phyloP scores from a whole-genome alignment of 2,113 vertebrate species.

The Pseudopipra pipra region DNA sequence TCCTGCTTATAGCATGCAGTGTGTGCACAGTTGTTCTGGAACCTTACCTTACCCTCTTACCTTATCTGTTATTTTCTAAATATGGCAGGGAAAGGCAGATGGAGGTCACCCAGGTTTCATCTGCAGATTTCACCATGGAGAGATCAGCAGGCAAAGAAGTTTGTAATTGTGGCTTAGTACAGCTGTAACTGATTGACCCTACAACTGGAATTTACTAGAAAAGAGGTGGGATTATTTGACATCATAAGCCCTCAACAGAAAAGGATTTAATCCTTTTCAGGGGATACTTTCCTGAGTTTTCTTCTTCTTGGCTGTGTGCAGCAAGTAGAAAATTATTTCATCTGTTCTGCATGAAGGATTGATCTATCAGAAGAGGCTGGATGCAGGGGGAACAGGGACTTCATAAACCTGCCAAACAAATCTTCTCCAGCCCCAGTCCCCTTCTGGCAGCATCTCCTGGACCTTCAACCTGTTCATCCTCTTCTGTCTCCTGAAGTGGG shows the following conservation, averaged over 20 bases:
- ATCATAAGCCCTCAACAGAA: neutral
- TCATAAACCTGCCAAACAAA: neutral
- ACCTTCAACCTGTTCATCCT: neutral
- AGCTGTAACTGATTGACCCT: conserved; percentile 31
- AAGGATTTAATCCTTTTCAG: neutral
- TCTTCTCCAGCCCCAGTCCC: neutral
- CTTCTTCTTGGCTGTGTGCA: neutral
- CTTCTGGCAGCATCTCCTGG: neutral
- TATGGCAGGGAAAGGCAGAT: neutral
- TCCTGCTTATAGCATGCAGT: neutral
- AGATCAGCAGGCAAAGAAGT: neutral
- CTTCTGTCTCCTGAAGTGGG: neutral
- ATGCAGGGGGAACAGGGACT: neutral
- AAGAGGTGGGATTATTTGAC: neutral
- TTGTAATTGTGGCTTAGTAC: neutral
- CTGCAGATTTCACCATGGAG: neutral
- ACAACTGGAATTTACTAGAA: conserved; percentile 9
- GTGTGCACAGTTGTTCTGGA: neutral
- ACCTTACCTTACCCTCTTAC: neutral
- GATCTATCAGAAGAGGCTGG: neutral
- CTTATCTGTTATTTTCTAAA: neutral
- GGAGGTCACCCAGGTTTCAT: neutral
- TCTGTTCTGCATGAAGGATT: neutral
- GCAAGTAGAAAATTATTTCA: neutral
- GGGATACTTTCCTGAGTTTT: neutral